These are phyloP conservation scores for Drosophila bunnanda DNA, from an alignment of 2,888 invertebrate genomes.

Conservation along the genomic window DNA sequence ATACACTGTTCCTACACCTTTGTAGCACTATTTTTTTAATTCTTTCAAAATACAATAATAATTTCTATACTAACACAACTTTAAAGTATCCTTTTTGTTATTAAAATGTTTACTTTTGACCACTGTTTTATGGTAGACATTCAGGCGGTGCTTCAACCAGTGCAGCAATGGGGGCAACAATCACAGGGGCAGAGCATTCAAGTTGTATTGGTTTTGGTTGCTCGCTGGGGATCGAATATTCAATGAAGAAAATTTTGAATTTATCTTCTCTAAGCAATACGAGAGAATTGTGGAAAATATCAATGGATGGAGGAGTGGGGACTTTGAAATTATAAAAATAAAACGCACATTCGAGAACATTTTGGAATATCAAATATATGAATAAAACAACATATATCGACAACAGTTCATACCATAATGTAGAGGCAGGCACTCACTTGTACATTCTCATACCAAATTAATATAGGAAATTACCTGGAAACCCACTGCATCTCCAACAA, in stretches of 20 bases:
- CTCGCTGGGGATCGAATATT: conserved; percentile 43
- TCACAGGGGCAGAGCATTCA: conserved; percentile 55
- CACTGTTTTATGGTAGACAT: conserved; percentile 40
- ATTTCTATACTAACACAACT: not conserved
- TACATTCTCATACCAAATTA: conserved; percentile 1
- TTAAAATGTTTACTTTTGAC: not conserved
- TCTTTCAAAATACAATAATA: not conserved
- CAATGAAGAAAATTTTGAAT: conserved; percentile 35
- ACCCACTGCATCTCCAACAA: not conserved
- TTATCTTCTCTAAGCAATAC: conserved; percentile 22
- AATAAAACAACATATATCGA: not conserved
- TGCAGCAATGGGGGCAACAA: conserved; percentile 25
- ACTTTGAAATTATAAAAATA: not conserved
- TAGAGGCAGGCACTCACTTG: not conserved
- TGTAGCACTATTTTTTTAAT: not conserved
- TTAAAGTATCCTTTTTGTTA: not conserved
- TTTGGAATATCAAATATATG: not conserved
- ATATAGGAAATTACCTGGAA: conserved; percentile 4
- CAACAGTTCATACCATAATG: not conserved
- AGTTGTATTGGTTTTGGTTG: conserved; percentile 46
- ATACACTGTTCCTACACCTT: not conserved
- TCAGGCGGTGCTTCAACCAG: conserved; percentile 10
- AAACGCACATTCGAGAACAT: not conserved
- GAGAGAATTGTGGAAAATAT: conserved; percentile 4
- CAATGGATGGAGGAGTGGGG: not conserved